Conservation (phyloP, 1,140 invertebrate species). For the Oreohelix idahoensis region DNA sequence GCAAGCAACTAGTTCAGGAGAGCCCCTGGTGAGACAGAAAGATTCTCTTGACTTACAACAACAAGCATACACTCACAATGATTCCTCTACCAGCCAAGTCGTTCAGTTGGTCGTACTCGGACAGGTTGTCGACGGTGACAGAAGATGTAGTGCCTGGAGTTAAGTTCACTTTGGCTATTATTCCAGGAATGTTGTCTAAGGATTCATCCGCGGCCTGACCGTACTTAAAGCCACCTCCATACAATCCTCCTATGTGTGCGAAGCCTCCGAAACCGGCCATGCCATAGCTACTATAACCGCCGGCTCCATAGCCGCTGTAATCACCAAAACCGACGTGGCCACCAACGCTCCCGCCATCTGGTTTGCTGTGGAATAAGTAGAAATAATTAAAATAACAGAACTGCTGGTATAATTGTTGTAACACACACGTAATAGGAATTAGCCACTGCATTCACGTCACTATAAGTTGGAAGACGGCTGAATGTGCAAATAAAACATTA, state of each 20-base stretch:
- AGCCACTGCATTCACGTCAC: too few species aligned
- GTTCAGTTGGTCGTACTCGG: conserved; percentile 27
- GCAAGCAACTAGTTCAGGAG: too few species aligned
- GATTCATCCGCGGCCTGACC: background rate
- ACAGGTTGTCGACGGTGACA: conserved; percentile 42
- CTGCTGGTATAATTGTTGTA: too few species aligned
- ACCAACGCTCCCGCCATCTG: background rate
- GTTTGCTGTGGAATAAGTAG: too few species aligned
- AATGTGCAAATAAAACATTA: too few species aligned
- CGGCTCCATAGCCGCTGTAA: background rate
- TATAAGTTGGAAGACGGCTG: too few species aligned
- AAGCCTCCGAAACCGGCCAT: background rate
- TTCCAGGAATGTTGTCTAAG: conserved; percentile 29
- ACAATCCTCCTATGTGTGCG: background rate
- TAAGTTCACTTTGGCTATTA: conserved; percentile 31
- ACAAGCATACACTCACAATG: conserved; percentile 40
- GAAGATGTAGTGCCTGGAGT: conserved; percentile 13
- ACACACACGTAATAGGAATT: too few species aligned
- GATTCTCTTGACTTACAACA: too few species aligned
- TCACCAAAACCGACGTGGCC: background rate
- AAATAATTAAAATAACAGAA: too few species aligned
- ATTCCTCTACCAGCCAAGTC: conserved; percentile 43
- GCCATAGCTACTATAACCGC: background rate
- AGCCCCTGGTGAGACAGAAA: too few species aligned
- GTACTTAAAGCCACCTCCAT: conserved; percentile 6